Evolutionary conservation across 2,113 vertebrate species (phyloP).

Genomic region (Lophius piscatorius): DNA sequence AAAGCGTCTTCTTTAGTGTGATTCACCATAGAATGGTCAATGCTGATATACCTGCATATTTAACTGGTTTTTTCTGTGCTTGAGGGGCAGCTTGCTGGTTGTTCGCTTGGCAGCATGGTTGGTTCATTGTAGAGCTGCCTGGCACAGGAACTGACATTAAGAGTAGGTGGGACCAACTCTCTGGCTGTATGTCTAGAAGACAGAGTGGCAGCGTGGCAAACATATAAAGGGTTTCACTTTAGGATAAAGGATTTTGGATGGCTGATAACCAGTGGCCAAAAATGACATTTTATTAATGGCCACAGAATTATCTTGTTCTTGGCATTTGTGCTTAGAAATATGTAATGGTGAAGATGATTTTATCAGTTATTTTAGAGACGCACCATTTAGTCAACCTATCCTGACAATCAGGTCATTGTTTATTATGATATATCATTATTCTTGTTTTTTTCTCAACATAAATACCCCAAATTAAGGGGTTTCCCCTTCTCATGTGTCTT

Average conservation of each 20-base stretch:
- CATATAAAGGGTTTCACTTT: conserved; percentile 12
- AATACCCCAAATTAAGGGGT: no score
- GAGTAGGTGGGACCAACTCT: conserved; percentile 35
- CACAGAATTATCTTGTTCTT: background rate
- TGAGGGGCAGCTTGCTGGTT: conserved; percentile 50
- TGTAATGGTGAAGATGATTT: no score
- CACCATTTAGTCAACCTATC: no score
- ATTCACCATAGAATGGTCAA: conserved; percentile 27
- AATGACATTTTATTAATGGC: background rate
- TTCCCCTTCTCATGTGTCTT: no score
- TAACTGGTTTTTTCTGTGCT: conserved; percentile 39
- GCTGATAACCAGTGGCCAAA: background rate
- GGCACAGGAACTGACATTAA: conserved; percentile 50
- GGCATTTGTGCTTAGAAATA: no score
- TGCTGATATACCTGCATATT: conserved; percentile 42
- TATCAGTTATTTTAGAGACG: no score
- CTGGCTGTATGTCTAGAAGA: conserved; percentile 18
- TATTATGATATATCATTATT: no score
- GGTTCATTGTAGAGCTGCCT: conserved; percentile 50
- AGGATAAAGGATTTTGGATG: background rate
- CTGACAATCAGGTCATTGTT: no score
- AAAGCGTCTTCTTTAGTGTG: conserved; percentile 62
- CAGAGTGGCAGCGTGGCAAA: conserved; percentile 9
- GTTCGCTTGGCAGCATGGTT: conserved; percentile 45
- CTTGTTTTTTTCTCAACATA: no score